Conservation (phyloP, 2,797 vertebrate species). For the Crocidura indochinensis region DNA sequence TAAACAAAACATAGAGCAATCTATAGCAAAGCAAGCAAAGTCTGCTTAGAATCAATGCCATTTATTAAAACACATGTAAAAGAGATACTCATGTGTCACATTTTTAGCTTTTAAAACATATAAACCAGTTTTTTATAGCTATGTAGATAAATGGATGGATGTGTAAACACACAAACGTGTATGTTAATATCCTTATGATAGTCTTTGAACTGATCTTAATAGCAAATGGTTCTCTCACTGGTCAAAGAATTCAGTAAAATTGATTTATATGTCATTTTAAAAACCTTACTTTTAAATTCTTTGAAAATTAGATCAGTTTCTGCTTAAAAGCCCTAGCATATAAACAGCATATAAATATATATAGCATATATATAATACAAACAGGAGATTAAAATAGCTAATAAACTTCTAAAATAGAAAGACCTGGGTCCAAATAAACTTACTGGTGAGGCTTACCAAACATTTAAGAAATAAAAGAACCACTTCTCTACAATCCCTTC, state of each 20-base stretch:
- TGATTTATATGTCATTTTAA: constrained; percentile 26
- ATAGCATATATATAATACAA: constrained; percentile 20
- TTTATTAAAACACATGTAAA: neutral
- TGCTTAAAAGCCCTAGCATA: neutral
- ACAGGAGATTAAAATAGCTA: neutral
- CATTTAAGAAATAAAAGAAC: neutral
- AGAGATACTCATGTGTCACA: neutral
- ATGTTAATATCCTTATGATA: constrained; percentile 6
- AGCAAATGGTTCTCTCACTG: constrained; percentile 6
- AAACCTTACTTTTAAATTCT: constrained; percentile 59
- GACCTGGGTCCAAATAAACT: neutral
- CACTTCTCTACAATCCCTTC: constrained; percentile 4
- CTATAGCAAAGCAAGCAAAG: constrained; percentile 32
- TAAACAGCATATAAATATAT: too few species aligned
- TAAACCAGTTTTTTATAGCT: constrained; percentile 4
- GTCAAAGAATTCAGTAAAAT: constrained; percentile 42
- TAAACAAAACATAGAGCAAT: constrained; percentile 10
- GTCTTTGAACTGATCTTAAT: constrained; percentile 21
- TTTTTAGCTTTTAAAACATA: neutral
- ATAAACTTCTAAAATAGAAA: constrained; percentile 41
- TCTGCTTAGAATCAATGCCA: constrained; percentile 3
- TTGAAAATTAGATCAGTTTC: constrained; percentile 52
- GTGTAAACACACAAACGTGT: neutral
- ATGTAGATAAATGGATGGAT: too few species aligned
- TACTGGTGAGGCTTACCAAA: constrained; percentile 28